A percentile compares a stretch with the other conserved stretches of the same genome.
Conservation (phyloP, 2,888 invertebrate species). For the Iselma pallidipennis region DNA sequence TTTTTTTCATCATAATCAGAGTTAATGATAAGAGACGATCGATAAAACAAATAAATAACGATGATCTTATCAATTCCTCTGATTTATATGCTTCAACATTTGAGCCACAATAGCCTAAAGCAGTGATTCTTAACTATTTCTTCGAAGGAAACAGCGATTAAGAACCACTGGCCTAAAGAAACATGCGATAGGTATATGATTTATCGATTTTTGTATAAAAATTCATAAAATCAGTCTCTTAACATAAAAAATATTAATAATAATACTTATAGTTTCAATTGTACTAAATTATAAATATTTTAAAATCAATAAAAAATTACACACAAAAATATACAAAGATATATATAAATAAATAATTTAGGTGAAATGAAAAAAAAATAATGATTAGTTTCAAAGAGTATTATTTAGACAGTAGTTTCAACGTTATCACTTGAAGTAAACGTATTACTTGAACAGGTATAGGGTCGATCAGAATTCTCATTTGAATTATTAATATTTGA, state of each 20-base stretch:
- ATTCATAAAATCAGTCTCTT: constrained; percentile 1
- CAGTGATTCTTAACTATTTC: neutral
- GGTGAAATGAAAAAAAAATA: no score
- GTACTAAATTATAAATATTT: neutral
- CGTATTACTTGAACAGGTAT: constrained; percentile 33
- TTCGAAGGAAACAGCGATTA: no score
- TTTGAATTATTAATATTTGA: constrained; percentile 49
- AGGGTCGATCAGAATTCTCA: constrained; percentile 33
- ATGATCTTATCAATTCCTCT: neutral
- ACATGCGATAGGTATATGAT: no score
- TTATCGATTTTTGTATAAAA: no score
- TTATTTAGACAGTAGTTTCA: constrained; percentile 40
- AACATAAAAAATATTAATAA: no score
- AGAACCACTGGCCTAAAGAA: no score
- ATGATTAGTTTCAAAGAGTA: constrained; percentile 59
- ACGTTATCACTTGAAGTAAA: constrained; percentile 41
- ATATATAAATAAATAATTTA: neutral
- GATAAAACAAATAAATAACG: no score
- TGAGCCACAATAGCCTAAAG: neutral
- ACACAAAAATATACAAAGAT: neutral
- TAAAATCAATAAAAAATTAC: no score
- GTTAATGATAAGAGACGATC: neutral
- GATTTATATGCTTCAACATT: neutral
- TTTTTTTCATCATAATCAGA: neutral
- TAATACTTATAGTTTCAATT: neutral